Evolutionary conservation across 2,797 vertebrate species (phyloP), one percentile per base, ranked within the genome.

Genomic region (Pseudopleuronectes americanus): DNA sequence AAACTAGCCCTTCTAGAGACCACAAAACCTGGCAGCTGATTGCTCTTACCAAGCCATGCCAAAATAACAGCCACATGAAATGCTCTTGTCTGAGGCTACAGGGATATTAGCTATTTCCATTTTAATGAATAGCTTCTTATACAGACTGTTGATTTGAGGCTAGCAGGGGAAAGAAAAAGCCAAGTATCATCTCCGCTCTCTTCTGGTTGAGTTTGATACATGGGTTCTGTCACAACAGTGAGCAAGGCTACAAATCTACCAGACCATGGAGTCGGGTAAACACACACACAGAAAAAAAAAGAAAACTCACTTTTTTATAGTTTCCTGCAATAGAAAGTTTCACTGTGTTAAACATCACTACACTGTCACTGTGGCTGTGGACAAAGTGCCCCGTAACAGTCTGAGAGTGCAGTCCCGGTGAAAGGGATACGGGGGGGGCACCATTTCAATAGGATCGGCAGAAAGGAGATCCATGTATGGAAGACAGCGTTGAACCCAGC

Each of bases 91-190:
- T 70, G 67, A 81, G 56, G 56, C 68, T 66, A 69, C 23, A 26
- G 62, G 77, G 67, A 85, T 84, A 79, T 79, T 79, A 80, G 61
- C 68, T 77, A 77, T 77, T 83, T 81, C 69, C 51, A 73, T 79
- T 77, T 85, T 77, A 88, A 89, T 89, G 76, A 87, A 79, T 71
- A 71, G 73, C 75, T 78, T 80, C 76, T 65, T 68, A 41, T n/a
- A 54, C 57, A 77, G 55, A 77, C 76, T 71, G 68, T 74, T 82
- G 73, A 85, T 87, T 83, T 81, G 79, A 83, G 76, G 77, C 66
- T 22, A 33, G 60, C 47, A 22, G 59, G 59, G 24, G 64, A 77
- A 60, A 74, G 74, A 45, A 58, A 82, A 79, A 63, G 62, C 84
- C 75, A 70, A 71, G 80, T 52, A 83, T 73, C 81, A 76, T 71